Percentiles rank a stretch among this genome's conserved stretches.
These are phyloP conservation scores for Meiosimyza decipiens DNA, from an alignment of 2,888 invertebrate genomes.

Conservation along the genomic window DNA sequence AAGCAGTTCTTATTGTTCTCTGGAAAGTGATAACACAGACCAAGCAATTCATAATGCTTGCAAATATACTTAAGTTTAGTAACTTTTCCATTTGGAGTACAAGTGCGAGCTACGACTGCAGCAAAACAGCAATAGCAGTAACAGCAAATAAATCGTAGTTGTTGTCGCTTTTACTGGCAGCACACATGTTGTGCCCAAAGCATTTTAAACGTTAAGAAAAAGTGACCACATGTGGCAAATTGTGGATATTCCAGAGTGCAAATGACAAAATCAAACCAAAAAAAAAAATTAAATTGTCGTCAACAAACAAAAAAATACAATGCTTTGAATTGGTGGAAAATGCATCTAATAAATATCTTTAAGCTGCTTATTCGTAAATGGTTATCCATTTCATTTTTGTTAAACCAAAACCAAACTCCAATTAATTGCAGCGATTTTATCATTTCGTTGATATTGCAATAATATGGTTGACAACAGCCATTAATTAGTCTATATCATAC, in stretches of 20 bases:
- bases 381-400: too few species aligned
- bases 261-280: conserved; percentile 7
- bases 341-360: too few species aligned
- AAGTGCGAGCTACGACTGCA: neutral
- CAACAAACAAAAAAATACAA: neutral
- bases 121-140: neutral
- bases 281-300: too few species aligned
- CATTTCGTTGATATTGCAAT: neutral
- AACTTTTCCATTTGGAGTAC: neutral
- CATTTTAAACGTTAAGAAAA: neutral
- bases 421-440: neutral
- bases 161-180: conserved; percentile 14
- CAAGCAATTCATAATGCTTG: too few species aligned
- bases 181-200: conserved; percentile 7
- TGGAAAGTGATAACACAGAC: too few species aligned
- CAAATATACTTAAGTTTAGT: neutral
- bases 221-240: conserved; percentile 17
- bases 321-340: neutral
- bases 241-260: conserved; percentile 6
- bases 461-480: conserved; percentile 3
- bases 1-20: too few species aligned
- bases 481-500: conserved; percentile 1
- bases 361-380: too few species aligned
- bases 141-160: conserved; percentile 13
- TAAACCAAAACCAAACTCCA: too few species aligned